Base-by-base conservation (phyloP, 1,140 invertebrate species). In the Sitodiplosis mosellana region DNA sequence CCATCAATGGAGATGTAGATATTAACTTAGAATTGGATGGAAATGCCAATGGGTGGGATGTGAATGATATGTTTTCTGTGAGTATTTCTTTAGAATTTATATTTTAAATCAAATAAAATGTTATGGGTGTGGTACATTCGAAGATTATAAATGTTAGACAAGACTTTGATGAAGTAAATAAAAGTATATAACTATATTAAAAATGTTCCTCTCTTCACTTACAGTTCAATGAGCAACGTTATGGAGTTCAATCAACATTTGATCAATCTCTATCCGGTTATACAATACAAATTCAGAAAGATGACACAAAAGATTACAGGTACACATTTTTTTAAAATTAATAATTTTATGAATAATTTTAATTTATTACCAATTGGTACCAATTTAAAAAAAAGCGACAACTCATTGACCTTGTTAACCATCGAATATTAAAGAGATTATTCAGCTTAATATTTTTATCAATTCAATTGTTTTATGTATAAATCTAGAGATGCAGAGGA, bases 31-130 rank as follows among this genome's bases (percentile, higher is more conserved):
- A 78, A 54, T 67, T 83, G 36, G 81, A 83, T 58, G 69, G 70
- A 52, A 71, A 74, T 52, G 69, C 74, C 69, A 93, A 93, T 73
- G 91, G 91, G 49, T 95, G 91, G 91, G 87, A 91, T 72, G 80
- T 80, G 1, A 78, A 86, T 62, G 90, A 95, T 52, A 95, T 95
- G 91, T 95, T 95, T 67, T 27, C 27, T 3, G 27, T 27, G 71
- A 78, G 45, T 27, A 27, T 27, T 5, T 27, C 4, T 27, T 10
- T 27, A n/a, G n/a, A n/a, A n/a, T 45, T 22, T n/a, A n/a, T n/a
- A n/a, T n/a, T n/a, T n/a, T n/a, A n/a, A n/a, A 3, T 27, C 27
- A 5, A 27, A 27, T 27, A 27, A 27, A 27, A 27, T 10, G 10
- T 27, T 27, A 27, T 27, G n/a, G n/a, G n/a, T n/a, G n/a, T n/a